phyloP scores from a whole-genome alignment of 2,797 vertebrate genomes.

The Acanthurus leucopareius region DNA sequence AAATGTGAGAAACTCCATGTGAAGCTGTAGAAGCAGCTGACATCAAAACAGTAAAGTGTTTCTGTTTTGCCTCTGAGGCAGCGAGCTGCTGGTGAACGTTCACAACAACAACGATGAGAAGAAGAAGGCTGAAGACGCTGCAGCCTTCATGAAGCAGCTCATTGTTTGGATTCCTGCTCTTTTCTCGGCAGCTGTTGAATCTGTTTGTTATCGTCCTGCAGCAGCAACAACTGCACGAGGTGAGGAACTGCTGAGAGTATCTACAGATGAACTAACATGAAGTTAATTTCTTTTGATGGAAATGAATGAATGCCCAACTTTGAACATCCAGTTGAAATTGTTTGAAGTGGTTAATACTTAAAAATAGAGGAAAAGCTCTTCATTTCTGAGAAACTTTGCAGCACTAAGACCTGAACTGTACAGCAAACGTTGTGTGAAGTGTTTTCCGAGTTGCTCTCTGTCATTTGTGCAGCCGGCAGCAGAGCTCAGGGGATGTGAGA shows the following conservation, averaged over 20 bases:
- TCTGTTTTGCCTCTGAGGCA: not conserved
- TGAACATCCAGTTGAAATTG: not conserved
- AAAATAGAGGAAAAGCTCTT: not conserved
- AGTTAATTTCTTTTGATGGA: too few relatives aligned
- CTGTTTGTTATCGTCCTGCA: conserved; percentile 9
- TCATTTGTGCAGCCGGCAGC: conserved; percentile 31
- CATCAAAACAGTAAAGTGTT: too few relatives aligned
- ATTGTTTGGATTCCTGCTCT: not conserved
- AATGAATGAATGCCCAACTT: not conserved
- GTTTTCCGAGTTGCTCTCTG: not conserved
- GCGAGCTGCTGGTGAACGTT: not conserved
- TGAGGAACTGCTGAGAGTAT: conserved; percentile 55
- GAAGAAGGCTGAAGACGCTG: not conserved
- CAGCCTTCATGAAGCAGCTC: accelerated
- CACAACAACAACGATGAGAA: not conserved
- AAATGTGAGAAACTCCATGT: too few relatives aligned
- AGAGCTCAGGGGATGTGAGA: conserved; percentile 6
- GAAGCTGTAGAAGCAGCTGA: too few relatives aligned
- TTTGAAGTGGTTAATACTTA: not conserved
- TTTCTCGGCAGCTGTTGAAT: not conserved
- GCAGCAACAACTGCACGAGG: not conserved
- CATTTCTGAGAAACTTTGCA: not conserved
- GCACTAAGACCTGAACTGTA: not conserved
- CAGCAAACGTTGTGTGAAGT: not conserved
- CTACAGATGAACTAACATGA: conserved; percentile 11